A percentile compares a stretch with the other conserved stretches of the same genome.
Conservation (phyloP, 2,797 vertebrate species). For the Channa striata region DNA sequence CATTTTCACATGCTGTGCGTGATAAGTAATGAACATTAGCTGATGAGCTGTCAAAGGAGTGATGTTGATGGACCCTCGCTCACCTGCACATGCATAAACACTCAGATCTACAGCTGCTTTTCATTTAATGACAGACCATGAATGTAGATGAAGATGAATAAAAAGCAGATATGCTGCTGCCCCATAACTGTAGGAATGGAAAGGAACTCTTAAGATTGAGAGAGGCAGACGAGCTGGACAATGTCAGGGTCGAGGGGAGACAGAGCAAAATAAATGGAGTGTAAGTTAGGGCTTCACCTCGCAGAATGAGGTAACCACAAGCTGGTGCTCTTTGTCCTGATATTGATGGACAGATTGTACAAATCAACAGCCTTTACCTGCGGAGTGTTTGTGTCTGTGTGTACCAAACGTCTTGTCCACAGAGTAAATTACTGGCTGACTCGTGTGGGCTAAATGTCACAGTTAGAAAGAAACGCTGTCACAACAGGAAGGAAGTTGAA, state of each 20-base stretch:
- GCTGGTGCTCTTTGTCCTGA: slow-evolving; percentile 34
- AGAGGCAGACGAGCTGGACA: neutral
- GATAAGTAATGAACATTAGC: slow-evolving; percentile 71
- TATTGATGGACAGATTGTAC: slow-evolving; percentile 31
- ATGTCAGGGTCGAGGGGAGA: slow-evolving; percentile 20
- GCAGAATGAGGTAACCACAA: slow-evolving; percentile 37
- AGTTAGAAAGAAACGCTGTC: slow-evolving; percentile 40
- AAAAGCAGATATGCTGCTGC: neutral
- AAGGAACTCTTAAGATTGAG: neutral
- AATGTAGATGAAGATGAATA: slow-evolving; percentile 9
- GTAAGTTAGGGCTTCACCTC: slow-evolving; percentile 37
- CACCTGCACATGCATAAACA: slow-evolving; percentile 50
- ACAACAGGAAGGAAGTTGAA: slow-evolving; percentile 38
- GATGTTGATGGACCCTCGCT: slow-evolving; percentile 58
- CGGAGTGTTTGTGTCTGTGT: slow-evolving; percentile 6
- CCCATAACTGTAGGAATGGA: neutral
- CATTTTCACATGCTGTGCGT: slow-evolving; percentile 55
- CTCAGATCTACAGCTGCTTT: slow-evolving; percentile 23
- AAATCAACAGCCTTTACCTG: slow-evolving; percentile 29
- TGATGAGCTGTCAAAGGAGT: slow-evolving; percentile 69
- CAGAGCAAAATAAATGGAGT: slow-evolving; percentile 18
- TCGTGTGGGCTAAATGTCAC: slow-evolving; percentile 53
- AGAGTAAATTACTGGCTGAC: slow-evolving; percentile 52
- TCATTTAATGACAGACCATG: slow-evolving; percentile 17
- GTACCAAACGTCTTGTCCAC: slow-evolving; percentile 9